Base-by-base conservation (phyloP, 2,113 vertebrate genomes). In the Phalacrocorax aristotelis region DNA sequence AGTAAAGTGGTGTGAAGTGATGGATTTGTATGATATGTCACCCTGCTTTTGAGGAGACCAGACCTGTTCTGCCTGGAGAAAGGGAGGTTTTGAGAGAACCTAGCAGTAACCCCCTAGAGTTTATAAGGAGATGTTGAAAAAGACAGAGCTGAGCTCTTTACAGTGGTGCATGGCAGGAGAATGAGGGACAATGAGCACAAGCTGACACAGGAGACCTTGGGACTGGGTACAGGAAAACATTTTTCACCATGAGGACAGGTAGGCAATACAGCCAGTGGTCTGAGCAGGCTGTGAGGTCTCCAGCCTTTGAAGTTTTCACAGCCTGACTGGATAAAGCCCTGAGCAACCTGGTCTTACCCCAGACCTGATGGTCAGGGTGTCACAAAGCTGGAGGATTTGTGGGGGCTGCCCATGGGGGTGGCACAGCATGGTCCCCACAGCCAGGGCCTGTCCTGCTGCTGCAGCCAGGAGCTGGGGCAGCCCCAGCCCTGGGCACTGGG, bases 351-450 rank as follows among this genome's bases (percentile, higher is more conserved):
- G 11, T 58, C 17, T 55, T 25, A 51, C 20, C 15, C 40, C 27
- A 52, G 72, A 74, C 10, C 4, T 55, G 38, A 17, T 11, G 22
- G 12, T 32, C 46, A 49, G 12, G 7, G 15, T 75, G 21, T 15
- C 15, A 23, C 27, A 55, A 87, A 65, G 10, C 4, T 5, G 3
- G 6, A 2, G 2, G 36, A 36, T 51, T 40, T 3, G 6, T 48
- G 23, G 7, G 15, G 3, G 9, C 34, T 62, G 22, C 15, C 34
- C 18, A 15, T 15, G 49, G 32, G 11, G 29, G 7, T 0, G 0
- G 20, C 51, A 65, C 38, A 25, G 7, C 26, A 42, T 4, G 40
- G 55, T 5, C 4, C 3, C 4, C 15, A 16, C 8, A 40, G 5
- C 23, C 20, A 75, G 27, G 10, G 19, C 12, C 46, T 32, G 36